These are phyloP conservation scores for Percina caprodes DNA, from an alignment of 2,113 vertebrate genomes.

Conservation along the genomic window DNA sequence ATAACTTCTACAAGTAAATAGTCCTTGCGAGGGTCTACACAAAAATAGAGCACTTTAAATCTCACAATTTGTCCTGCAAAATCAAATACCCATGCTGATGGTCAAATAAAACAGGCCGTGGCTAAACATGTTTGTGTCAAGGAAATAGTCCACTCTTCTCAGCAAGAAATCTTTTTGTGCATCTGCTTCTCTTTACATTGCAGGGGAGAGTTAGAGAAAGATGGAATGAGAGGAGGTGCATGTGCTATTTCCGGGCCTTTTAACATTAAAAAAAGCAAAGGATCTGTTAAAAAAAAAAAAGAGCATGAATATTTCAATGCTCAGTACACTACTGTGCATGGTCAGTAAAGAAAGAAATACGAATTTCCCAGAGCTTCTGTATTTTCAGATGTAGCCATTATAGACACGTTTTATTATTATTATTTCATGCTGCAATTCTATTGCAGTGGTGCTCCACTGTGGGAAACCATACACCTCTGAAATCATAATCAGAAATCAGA, in stretches of 20 bases:
- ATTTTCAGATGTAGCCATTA: slow-evolving; percentile 44
- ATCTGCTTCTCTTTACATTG: slow-evolving; percentile 34
- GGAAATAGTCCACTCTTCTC: slow-evolving; percentile 29
- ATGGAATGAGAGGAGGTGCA: slow-evolving; percentile 18
- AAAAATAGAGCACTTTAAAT: slow-evolving; percentile 35
- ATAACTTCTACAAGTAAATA: slow-evolving; percentile 32
- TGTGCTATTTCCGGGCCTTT: slow-evolving; percentile 63
- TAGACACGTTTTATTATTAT: background rate
- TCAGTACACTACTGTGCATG: slow-evolving; percentile 42
- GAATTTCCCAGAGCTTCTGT: slow-evolving; percentile 29
- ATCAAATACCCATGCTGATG: slow-evolving; percentile 23
- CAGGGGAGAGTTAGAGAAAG: background rate
- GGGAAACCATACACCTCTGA: background rate
- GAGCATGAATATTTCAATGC: slow-evolving; percentile 69
- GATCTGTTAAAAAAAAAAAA: slow-evolving; percentile 37
- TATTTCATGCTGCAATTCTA: slow-evolving; percentile 10
- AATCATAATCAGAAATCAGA: slow-evolving; percentile 2
- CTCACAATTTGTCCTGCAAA: slow-evolving; percentile 15
- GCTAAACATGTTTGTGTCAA: slow-evolving; percentile 32
- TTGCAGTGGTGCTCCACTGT: slow-evolving; percentile 6
- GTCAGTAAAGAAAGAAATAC: slow-evolving; percentile 57
- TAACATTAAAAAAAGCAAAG: slow-evolving; percentile 66
- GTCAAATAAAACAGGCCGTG: slow-evolving; percentile 9
- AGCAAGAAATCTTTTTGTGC: slow-evolving; percentile 29
- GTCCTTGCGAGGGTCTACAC: slow-evolving; percentile 20